Percentiles rank a stretch among this genome's conserved stretches.
These are phyloP conservation scores for Bos indicus DNA, from an alignment of 2,113 vertebrate species.

Conservation along the genomic window DNA sequence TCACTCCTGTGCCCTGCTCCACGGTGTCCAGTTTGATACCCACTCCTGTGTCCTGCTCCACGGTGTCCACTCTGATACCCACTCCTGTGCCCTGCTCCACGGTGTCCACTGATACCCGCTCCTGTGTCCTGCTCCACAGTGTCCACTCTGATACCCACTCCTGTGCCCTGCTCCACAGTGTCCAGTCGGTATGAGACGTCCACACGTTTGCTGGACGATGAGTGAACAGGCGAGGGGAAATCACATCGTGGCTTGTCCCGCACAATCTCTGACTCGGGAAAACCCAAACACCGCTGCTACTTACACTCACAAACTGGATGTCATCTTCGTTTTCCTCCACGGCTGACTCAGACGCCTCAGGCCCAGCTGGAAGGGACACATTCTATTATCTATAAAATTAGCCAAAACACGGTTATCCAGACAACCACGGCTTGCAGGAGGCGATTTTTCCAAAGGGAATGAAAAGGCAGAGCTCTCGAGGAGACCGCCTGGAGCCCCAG, in stretches of 20 bases:
- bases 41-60: not conserved
- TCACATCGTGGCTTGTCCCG: not conserved
- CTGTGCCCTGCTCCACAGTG: not conserved
- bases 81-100: not conserved
- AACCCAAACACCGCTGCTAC: constrained; percentile 32
- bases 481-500: not conserved
- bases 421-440: not conserved
- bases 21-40: too few relatives aligned
- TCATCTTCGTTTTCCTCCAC: constrained; percentile 80
- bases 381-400: constrained; percentile 74
- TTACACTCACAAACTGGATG: constrained; percentile 80
- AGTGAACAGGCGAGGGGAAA: not conserved
- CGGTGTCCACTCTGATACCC: fast-evolving
- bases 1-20: too few relatives aligned
- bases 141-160: not conserved
- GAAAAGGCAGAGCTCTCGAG: not conserved
- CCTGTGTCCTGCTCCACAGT: too few relatives aligned
- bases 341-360: not conserved
- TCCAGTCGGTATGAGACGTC: not conserved
- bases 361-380: not conserved
- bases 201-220: not conserved
- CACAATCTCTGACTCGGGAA: not conserved
- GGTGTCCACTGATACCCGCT: not conserved
- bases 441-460: not conserved
- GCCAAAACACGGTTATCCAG: constrained; percentile 14